Evolutionary conservation across 2,797 vertebrate species (phyloP).

Genomic region (Numenius phaeopus): DNA sequence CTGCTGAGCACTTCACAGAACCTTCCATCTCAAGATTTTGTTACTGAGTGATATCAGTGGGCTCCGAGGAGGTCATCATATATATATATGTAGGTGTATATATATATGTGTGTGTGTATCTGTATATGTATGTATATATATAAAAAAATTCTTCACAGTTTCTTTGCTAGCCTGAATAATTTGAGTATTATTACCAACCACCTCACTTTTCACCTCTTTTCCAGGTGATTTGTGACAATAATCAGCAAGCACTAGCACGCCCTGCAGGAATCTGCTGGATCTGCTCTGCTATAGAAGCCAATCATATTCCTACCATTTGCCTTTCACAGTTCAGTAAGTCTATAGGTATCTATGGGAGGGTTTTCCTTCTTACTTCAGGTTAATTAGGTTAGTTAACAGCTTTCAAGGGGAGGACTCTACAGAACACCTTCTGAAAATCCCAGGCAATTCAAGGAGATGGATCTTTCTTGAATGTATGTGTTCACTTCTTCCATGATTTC

Average conservation of each 20-base stretch:
- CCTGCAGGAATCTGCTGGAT: background rate
- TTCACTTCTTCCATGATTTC: background rate
- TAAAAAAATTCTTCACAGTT: background rate
- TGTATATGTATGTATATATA: accelerated
- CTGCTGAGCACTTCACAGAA: background rate
- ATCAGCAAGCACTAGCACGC: background rate
- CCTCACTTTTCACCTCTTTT: background rate
- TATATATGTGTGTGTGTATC: too few species aligned
- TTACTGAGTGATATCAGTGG: background rate
- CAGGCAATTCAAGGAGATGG: background rate
- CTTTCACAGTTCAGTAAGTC: background rate
- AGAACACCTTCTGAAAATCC: background rate
- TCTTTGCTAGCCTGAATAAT: background rate
- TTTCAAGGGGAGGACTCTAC: background rate
- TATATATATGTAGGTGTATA: accelerated
- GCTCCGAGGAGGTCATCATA: background rate
- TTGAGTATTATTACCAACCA: background rate
- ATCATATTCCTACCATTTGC: accelerated
- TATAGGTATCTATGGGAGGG: background rate
- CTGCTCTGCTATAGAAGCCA: background rate
- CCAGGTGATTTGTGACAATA: background rate
- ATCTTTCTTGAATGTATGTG: background rate
- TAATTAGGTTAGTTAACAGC: background rate
- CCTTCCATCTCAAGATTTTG: background rate
- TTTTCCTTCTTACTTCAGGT: background rate